Evolutionary conservation across 2,888 invertebrate genomes (phyloP).

Genomic region (Sphinx pinastri): DNA sequence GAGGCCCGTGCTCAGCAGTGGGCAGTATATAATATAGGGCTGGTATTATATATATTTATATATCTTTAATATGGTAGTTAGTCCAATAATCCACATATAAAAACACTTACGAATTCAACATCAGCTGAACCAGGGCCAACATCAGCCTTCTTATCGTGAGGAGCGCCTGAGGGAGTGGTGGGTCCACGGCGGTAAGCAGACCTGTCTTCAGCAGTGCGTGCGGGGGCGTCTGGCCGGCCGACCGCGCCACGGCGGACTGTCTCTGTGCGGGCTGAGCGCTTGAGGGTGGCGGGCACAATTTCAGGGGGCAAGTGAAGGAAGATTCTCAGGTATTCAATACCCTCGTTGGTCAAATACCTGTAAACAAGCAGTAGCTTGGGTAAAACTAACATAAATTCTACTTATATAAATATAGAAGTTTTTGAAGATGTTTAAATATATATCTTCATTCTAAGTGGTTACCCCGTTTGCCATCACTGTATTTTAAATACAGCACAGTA

Average conservation of each 20-base stretch:
- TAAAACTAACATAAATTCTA: no score
- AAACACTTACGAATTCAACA: slow-evolving; percentile 91
- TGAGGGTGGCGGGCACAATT: slow-evolving; percentile 99
- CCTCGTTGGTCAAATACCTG: slow-evolving; percentile 97
- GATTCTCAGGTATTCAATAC: slow-evolving; percentile 97
- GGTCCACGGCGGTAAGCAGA: slow-evolving; percentile 92
- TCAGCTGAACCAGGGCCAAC: slow-evolving; percentile 97
- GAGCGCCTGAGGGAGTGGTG: slow-evolving; percentile 82
- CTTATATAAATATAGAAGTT: no score
- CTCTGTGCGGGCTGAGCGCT: slow-evolving; percentile 94
- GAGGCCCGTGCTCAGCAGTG: no score
- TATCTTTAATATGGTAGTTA: not conserved
- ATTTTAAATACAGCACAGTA: no score
- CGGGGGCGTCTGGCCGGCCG: slow-evolving; percentile 87
- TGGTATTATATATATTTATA: no score
- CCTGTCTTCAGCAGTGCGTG: slow-evolving; percentile 92
- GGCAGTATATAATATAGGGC: no score
- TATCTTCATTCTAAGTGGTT: no score
- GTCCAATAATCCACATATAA: not conserved
- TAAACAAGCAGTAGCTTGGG: slow-evolving; percentile 31
- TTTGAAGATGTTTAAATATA: no score
- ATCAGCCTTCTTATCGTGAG: slow-evolving; percentile 97
- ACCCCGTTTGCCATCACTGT: no score
- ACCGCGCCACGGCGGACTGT: slow-evolving; percentile 90
- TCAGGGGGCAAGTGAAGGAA: slow-evolving; percentile 98